Conservation (phyloP, 1,140 invertebrate genomes). For the honey bee (Apis mellifera) region DNA sequence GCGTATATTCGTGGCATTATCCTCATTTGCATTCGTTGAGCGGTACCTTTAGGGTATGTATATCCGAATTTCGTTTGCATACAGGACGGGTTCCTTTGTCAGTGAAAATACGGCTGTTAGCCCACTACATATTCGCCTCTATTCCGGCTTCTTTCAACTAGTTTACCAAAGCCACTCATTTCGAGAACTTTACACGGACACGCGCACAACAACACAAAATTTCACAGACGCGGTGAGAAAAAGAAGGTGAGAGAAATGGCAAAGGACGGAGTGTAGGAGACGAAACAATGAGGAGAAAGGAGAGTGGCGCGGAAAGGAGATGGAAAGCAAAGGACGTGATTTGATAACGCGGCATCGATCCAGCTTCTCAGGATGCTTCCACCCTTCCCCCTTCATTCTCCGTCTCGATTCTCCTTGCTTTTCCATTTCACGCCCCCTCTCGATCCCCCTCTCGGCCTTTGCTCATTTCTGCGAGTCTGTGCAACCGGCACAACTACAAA, state of each 20-base stretch:
- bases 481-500: conserved; percentile 49
- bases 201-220: neutral
- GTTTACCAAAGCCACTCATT: neutral
- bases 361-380: conserved; percentile 58
- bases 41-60: neutral
- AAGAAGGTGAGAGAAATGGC: too few species aligned
- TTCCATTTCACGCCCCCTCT: neutral
- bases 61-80: conserved; percentile 14
- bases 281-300: conserved; percentile 36
- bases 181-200: neutral
- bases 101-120: neutral
- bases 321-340: conserved; percentile 57
- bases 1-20: neutral
- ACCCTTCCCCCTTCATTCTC: conserved; percentile 51
- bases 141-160: neutral
- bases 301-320: neutral
- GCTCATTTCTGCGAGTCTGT: conserved; percentile 42
- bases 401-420: conserved; percentile 23
- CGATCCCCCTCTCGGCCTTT: neutral
- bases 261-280: conserved; percentile 12
- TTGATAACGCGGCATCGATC: conserved; percentile 69
- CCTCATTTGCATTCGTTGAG: conserved; percentile 21
- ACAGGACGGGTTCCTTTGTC: neutral
- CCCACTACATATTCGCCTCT: neutral
- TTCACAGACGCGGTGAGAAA: neutral